Evolutionary conservation across 2,113 vertebrate genomes (phyloP).

Genomic region (Willisornis vidua): DNA sequence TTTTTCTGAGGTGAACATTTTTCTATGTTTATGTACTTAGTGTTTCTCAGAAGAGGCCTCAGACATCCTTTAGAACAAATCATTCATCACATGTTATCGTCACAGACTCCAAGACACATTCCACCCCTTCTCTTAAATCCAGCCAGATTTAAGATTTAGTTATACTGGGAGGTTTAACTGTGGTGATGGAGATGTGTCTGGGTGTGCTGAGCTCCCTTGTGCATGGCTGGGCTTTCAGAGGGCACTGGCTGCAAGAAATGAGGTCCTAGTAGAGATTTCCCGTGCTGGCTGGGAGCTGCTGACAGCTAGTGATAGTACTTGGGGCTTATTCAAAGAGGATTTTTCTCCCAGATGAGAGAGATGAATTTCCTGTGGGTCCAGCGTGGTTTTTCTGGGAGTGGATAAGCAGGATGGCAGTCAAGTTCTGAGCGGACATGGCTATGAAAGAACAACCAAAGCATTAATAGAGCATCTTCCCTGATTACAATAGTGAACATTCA

Average conservation of each 20-base stretch:
- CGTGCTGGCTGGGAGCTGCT: background rate
- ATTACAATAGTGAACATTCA: background rate
- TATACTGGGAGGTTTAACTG: background rate
- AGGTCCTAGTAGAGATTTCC: background rate
- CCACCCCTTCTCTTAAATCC: background rate
- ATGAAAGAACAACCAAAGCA: background rate
- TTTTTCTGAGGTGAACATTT: background rate
- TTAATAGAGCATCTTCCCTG: background rate
- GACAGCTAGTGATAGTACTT: background rate
- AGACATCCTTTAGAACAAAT: background rate
- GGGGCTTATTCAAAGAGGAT: background rate
- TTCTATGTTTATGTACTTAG: background rate
- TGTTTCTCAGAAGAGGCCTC: background rate
- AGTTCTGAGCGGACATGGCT: background rate
- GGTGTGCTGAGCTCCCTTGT: background rate
- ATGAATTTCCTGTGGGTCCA: background rate
- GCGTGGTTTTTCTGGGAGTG: background rate
- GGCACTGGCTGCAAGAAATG: background rate
- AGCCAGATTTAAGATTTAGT: background rate
- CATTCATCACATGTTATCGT: background rate
- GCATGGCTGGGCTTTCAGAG: background rate
- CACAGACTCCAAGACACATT: accelerated
- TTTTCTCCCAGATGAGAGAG: background rate
- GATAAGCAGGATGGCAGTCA: background rate
- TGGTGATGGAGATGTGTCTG: background rate